These are phyloP conservation scores for Anomalospiza imberbis DNA, from an alignment of 2,797 vertebrate species.

Conservation along the genomic window DNA sequence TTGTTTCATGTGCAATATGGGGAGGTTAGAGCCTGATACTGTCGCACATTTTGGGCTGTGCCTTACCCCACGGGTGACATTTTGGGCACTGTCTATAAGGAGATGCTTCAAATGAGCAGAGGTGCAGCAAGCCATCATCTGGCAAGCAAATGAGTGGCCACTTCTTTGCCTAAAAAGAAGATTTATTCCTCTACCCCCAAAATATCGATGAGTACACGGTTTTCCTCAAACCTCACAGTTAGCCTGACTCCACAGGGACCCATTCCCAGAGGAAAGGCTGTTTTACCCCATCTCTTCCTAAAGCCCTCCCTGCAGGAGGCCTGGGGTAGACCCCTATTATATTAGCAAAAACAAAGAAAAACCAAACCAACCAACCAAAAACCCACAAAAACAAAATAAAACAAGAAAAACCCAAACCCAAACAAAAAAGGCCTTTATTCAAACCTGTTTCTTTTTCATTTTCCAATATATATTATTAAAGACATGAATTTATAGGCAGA, in stretches of 20 bases:
- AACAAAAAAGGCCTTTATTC: not conserved
- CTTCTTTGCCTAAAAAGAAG: not conserved
- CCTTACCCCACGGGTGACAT: not conserved
- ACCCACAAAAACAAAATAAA: not conserved
- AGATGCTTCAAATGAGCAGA: not conserved
- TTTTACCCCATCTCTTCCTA: not conserved
- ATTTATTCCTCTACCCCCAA: not conserved
- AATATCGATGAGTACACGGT: not conserved
- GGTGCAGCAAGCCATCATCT: not conserved
- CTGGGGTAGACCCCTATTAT: not conserved
- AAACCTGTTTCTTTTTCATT: not conserved
- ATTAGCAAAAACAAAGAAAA: not conserved
- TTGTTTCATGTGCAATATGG: not conserved
- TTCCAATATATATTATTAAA: not conserved
- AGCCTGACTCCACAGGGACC: not conserved
- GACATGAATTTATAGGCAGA: not conserved
- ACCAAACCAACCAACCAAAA: not conserved
- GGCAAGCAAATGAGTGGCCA: not conserved
- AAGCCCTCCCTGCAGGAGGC: not conserved
- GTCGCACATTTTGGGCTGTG: not conserved
- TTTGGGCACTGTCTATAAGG: not conserved
- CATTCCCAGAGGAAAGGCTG: not conserved
- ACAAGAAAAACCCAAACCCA: not conserved
- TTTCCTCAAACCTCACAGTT: not conserved
- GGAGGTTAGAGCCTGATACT: rapidly evolving